Conservation (phyloP, 2,113 vertebrate species). For the Lontra canadensis region DNA sequence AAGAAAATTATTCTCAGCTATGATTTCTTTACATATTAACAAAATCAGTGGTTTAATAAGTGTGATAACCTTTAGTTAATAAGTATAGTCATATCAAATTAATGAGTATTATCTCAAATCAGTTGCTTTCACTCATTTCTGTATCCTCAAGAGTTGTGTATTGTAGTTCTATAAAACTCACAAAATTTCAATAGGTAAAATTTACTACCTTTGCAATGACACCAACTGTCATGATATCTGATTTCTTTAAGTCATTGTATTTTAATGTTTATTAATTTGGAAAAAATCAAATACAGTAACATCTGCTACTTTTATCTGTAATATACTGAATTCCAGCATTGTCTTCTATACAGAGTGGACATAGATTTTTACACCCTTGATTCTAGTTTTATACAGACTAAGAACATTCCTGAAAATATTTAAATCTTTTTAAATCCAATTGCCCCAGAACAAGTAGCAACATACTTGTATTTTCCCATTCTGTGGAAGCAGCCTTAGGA, state of each 20-base stretch:
- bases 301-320: background rate
- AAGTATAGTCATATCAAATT: background rate
- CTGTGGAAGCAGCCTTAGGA: background rate
- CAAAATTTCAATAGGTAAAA: background rate
- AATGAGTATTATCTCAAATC: background rate
- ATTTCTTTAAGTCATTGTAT: constrained; percentile 12
- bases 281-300: background rate
- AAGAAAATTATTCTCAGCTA: background rate
- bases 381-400: background rate
- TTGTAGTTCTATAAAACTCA: background rate
- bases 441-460: background rate
- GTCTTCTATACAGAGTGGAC: background rate
- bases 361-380: background rate
- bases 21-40: background rate
- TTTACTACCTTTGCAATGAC: background rate
- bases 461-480: constrained; percentile 25
- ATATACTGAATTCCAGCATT: background rate
- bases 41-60: background rate
- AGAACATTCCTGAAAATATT: background rate
- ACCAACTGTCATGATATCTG: background rate
- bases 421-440: background rate
- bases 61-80: background rate
- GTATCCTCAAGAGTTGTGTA: background rate
- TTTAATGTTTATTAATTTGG: constrained; percentile 16
- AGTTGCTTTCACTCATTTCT: background rate